Evolutionary conservation across 30 jellyfish, hydroid and myxozoan species (phyloP), one percentile per base, ranked within the genome.

Genomic region (Catostylus mosaicus): DNA sequence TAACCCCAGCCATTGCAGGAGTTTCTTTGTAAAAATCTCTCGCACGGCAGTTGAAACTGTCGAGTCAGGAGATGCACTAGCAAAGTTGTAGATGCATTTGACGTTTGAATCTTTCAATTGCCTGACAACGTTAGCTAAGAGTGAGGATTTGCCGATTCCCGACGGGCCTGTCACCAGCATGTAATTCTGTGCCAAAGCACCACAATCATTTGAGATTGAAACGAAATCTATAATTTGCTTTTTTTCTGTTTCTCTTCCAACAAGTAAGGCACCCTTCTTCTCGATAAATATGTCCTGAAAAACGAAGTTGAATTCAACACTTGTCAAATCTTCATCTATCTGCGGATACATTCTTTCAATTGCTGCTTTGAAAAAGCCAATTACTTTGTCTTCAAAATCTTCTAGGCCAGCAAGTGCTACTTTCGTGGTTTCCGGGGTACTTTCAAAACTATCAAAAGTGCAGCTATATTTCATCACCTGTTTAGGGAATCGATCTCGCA

Each of bases 111-210:
- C 57, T 43, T 81, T 81, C 78, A 81, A 0, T 9, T 67, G 54
- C 38, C 73, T 69, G n/a, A 92, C 98, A 24, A 71, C 75, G 26
- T 57, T 77, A 10, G 98, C 97, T 9, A 80, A 43, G 7, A 92
- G 88, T 0, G 98, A 83, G n/a, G 98, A 92, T 54, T 92, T 92
- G 23, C 98, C 98, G 26, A 68, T 86, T 7, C 98, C 98, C 22
- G 95, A 82, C 33, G 65, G 77, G 16, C 97, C 98, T 23, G 83
- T 48, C 4, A 92, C 84, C 30, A 92, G 47, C 84, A 87, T 31
- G 43, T 73, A 85, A 60, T 65, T 85, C 62, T 33, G 20, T 3
- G 56, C 32, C 27, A n/a, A 83, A 14, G 62, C 77, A 32, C 51
- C 29, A 31, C 24, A 32, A 7, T 60, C 52, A 8, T 32, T 47